Evolutionary conservation across 2,888 invertebrate species (phyloP).

Genomic region (Tenthredo distinguenda): DNA sequence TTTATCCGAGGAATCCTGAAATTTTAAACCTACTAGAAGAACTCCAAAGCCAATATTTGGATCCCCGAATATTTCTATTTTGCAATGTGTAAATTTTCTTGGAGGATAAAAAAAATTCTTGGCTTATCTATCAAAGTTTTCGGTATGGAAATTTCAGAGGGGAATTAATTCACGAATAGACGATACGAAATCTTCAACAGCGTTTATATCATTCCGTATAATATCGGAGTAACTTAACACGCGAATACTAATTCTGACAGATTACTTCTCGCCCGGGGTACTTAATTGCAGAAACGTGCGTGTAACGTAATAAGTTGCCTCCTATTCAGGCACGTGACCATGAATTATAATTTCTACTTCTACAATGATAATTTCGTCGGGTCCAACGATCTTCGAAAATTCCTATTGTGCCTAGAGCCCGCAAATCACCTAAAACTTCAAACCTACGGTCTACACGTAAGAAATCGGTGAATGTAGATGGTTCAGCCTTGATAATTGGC

Average conservation of each 20-base stretch:
- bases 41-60: too few species aligned
- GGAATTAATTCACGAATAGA: background rate
- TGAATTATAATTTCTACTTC: background rate
- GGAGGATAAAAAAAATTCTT: too few species aligned
- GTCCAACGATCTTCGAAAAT: background rate
- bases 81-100: too few species aligned
- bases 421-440: background rate
- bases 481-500: conserved; percentile 31
- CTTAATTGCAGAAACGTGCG: background rate
- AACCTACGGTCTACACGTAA: background rate
- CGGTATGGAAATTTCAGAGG: too few species aligned
- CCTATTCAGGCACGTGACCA: background rate
- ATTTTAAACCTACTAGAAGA: background rate
- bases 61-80: too few species aligned
- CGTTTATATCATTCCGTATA: background rate
- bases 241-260: background rate
- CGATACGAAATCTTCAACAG: background rate
- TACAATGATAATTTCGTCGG: background rate
- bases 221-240: background rate
- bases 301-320: background rate
- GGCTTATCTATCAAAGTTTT: too few species aligned
- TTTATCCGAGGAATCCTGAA: background rate
- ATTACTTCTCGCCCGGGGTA: background rate
- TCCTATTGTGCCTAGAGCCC: background rate
- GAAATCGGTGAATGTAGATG: conserved; percentile 31